A percentile compares a stretch with the other conserved stretches of the same genome.
Conservation (phyloP, 2,888 invertebrate species). For the Cryptocheilus praepositus region DNA sequence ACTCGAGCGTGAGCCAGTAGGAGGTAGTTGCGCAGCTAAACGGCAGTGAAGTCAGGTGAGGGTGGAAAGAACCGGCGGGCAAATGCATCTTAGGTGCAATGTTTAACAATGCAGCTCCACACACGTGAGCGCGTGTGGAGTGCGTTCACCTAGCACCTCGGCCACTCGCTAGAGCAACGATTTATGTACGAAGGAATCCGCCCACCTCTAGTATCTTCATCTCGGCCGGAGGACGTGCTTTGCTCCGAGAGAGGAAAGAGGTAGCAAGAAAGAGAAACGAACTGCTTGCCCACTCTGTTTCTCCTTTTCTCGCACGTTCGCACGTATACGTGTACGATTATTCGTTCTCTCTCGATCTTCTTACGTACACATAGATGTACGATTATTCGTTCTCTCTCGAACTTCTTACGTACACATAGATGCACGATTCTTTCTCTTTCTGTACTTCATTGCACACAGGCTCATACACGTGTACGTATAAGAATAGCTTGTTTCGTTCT, state of each 20-base stretch:
- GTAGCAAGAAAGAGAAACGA: conserved; percentile 8
- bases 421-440: conserved; percentile 32
- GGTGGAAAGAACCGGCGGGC: conserved; percentile 31
- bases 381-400: conserved; percentile 36
- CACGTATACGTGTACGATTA: conserved; percentile 13
- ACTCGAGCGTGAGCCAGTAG: no score
- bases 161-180: conserved; percentile 65
- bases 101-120: conserved; percentile 51
- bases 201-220: conserved; percentile 70
- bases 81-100: conserved; percentile 45
- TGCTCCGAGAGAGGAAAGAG: conserved; percentile 27
- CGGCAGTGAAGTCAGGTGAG: conserved; percentile 26
- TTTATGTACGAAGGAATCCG: conserved; percentile 66
- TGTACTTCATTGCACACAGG: no score
- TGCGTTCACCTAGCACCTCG: conserved; percentile 65
- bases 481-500: background rate
- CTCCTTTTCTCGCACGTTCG: background rate
- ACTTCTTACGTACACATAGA: background rate
- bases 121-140: conserved; percentile 38
- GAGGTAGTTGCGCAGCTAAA: conserved; percentile 22
- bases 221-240: conserved; percentile 63
- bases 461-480: background rate
- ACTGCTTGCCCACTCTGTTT: conserved; percentile 1
- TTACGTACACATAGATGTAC: background rate
- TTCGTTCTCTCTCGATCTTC: conserved; percentile 28